Percentiles rank a stretch among this genome's conserved stretches.
Conservation (phyloP, 2,888 invertebrate genomes). For the Unio delphinus region DNA sequence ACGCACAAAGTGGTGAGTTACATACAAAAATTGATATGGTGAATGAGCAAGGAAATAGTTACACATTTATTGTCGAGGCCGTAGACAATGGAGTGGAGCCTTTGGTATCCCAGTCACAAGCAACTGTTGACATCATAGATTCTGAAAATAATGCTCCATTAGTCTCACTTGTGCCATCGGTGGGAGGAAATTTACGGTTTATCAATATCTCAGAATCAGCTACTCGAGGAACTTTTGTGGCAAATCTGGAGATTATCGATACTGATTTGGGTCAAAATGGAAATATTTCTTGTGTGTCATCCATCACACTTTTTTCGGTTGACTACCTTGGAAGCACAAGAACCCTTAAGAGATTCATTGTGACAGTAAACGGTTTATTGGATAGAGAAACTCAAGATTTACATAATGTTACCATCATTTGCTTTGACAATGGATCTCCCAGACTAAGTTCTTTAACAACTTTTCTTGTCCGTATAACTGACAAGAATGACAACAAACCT, state of each 20-base stretch:
- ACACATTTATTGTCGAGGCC: constrained; percentile 49
- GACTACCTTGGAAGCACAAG: constrained; percentile 18
- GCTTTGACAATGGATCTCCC: constrained; percentile 74
- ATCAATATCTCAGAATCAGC: constrained; percentile 52
- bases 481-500: constrained; percentile 95
- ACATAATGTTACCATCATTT: constrained; percentile 72
- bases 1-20: constrained; percentile 32
- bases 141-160: constrained; percentile 24
- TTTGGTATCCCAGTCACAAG: constrained; percentile 41
- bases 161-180: constrained; percentile 33
- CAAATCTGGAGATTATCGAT: constrained; percentile 88
- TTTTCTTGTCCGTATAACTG: constrained; percentile 76
- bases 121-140: constrained; percentile 35
- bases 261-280: constrained; percentile 89
- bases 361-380: constrained; percentile 72
- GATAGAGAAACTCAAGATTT: constrained; percentile 50
- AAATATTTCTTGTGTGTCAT: constrained; percentile 75
- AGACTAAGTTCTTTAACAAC: constrained; percentile 33
- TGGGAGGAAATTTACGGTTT: constrained; percentile 28
- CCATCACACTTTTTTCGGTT: constrained; percentile 37
- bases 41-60: constrained; percentile 32
- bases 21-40: constrained; percentile 30
- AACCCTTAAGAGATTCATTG: constrained; percentile 39
- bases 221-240: constrained; percentile 71
- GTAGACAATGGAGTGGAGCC: constrained; percentile 49